Evolutionary conservation across 2,888 invertebrate species (phyloP).

Genomic region (Brachypalpus laphriformis): DNA sequence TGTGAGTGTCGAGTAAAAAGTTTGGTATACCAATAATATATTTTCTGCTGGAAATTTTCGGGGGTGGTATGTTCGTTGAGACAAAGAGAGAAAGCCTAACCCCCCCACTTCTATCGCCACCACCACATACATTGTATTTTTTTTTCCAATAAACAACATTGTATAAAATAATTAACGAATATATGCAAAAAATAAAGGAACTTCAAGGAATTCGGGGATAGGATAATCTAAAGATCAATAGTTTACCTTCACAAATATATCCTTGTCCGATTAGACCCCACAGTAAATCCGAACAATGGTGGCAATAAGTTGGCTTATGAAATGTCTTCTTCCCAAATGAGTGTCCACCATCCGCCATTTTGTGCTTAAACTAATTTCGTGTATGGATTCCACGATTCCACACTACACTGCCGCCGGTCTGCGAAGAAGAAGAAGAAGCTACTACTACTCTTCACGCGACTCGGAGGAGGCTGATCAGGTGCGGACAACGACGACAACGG

Average conservation of each 20-base stretch:
- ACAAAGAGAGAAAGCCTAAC: slow-evolving; percentile 15
- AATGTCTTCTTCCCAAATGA: slow-evolving; percentile 99
- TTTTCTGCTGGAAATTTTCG: slow-evolving; percentile 38
- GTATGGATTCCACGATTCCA: slow-evolving; percentile 77
- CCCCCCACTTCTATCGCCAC: not conserved
- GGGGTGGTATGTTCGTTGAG: not conserved
- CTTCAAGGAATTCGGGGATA: not conserved
- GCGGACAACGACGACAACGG: slow-evolving; percentile 75
- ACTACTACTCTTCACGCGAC: slow-evolving; percentile 77
- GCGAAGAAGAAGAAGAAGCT: slow-evolving; percentile 67
- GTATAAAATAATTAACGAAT: slow-evolving; percentile 1
- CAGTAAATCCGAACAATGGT: slow-evolving; percentile 99
- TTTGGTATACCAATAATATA: slow-evolving; percentile 72
- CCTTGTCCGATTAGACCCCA: slow-evolving; percentile 99
- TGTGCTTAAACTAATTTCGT: slow-evolving; percentile 78
- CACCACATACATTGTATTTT: not conserved
- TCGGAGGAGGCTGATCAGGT: slow-evolving; percentile 76
- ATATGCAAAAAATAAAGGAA: not conserved
- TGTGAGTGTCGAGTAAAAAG: slow-evolving; percentile 55
- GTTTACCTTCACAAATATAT: slow-evolving; percentile 98
- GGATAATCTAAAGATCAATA: not conserved
- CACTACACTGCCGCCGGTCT: slow-evolving; percentile 76
- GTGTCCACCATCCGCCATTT: slow-evolving; percentile 90
- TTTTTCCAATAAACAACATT: slow-evolving; percentile 34
- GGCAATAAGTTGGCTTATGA: slow-evolving; percentile 99